Percentiles rank a stretch among this genome's conserved stretches.
phyloP scores from a whole-genome alignment of 2,888 invertebrate genomes.

The Melanostoma mellinum region DNA sequence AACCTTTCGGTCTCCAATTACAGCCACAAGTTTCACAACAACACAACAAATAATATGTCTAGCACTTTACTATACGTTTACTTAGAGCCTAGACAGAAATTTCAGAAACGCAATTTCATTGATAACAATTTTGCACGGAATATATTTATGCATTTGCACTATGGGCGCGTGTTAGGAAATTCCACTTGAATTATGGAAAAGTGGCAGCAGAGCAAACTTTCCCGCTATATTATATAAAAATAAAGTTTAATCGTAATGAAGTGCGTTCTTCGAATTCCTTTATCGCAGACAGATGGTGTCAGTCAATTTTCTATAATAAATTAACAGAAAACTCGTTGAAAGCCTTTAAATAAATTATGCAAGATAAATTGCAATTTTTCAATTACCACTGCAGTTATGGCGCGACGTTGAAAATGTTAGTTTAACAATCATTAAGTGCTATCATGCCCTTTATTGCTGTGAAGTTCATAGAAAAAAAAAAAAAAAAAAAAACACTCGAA shows the following conservation, averaged over 20 bases:
- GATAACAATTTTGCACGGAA: not conserved
- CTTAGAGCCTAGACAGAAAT: not conserved
- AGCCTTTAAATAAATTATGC: not conserved
- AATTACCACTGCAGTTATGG: too few species aligned
- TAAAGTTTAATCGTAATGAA: constrained; percentile 3
- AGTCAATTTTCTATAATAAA: constrained; percentile 1
- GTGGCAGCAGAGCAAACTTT: constrained; percentile 21
- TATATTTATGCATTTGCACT: constrained; percentile 8
- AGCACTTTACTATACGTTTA: too few species aligned
- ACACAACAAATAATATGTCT: too few species aligned
- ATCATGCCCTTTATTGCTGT: too few species aligned
- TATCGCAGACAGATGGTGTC: not conserved
- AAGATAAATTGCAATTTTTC: too few species aligned
- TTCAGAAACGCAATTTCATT: constrained; percentile 3
- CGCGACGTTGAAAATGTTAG: too few species aligned
- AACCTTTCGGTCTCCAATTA: too few species aligned
- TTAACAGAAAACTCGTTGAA: not conserved
- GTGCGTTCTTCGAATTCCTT: constrained; percentile 27
- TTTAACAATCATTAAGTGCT: too few species aligned
- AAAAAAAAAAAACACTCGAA: too few species aligned
- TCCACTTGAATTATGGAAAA: constrained; percentile 3
- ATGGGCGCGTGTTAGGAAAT: constrained; percentile 9
- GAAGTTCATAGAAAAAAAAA: too few species aligned
- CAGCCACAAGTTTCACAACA: too few species aligned
- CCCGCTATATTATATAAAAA: constrained; percentile 11